A percentile compares a stretch with the other conserved stretches of the same genome.
Conservation (phyloP, 2,888 invertebrate genomes). For the Sinotaia quadrata region DNA sequence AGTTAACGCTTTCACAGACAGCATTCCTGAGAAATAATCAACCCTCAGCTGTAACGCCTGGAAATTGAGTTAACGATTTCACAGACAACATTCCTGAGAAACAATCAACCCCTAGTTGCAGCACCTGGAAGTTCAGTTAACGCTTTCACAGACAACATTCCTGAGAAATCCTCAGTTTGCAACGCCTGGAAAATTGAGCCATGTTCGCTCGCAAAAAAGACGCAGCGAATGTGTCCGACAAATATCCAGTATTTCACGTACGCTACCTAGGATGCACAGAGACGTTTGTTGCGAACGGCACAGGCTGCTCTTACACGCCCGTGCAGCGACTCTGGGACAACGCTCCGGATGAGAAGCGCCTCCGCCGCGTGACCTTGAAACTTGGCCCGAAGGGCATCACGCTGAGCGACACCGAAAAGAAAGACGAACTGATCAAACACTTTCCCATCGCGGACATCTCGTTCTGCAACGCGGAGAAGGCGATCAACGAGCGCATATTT, state of each 20-base stretch:
- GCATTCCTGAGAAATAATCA: too few relatives aligned
- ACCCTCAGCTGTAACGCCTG: too few relatives aligned
- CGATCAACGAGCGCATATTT: conserved; percentile 59
- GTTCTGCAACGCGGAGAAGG: conserved; percentile 60
- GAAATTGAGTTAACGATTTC: too few relatives aligned
- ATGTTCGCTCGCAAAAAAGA: conserved; percentile 58
- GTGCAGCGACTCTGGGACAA: conserved; percentile 66
- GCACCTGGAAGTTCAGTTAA: too few relatives aligned
- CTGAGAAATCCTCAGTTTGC: too few relatives aligned
- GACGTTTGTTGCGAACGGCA: conserved; percentile 55
- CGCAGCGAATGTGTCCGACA: conserved; percentile 59
- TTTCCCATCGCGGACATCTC: conserved; percentile 63
- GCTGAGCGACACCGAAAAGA: conserved; percentile 47
- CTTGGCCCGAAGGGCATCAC: conserved; percentile 50
- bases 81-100: too few relatives aligned
- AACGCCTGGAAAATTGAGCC: too few relatives aligned
- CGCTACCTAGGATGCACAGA: conserved; percentile 59
- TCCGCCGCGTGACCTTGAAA: conserved; percentile 37
- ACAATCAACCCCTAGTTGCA: too few relatives aligned
- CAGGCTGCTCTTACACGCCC: conserved; percentile 56
- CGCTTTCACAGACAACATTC: too few relatives aligned
- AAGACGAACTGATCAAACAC: conserved; percentile 33
- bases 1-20: too few relatives aligned
- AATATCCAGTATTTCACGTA: conserved; percentile 60
- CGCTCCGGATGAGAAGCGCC: conserved; percentile 49